phyloP scores from a whole-genome alignment of 1,140 invertebrate species.

The Hylaeus anthracinus region DNA sequence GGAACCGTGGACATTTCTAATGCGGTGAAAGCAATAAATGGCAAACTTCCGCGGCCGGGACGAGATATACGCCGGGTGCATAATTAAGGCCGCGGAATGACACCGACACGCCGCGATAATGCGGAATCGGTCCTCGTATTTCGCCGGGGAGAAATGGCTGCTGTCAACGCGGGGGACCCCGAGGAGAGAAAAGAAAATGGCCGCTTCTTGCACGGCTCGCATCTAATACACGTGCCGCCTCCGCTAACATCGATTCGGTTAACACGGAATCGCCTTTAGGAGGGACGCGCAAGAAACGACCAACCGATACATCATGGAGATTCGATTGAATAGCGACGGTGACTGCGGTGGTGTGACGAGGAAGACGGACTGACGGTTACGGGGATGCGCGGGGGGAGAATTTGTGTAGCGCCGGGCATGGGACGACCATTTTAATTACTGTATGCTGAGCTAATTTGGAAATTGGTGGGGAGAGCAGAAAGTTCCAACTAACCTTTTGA shows the following conservation, averaged over 20 bases:
- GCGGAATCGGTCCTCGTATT: constrained; percentile 65
- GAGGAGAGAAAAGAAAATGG: constrained; percentile 16
- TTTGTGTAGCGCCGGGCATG: too few species aligned
- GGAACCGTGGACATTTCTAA: constrained; percentile 22
- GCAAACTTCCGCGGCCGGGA: constrained; percentile 41
- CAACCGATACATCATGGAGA: background rate
- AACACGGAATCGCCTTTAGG: background rate
- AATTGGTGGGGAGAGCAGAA: too few species aligned
- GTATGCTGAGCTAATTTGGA: too few species aligned
- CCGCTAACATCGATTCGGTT: constrained; percentile 26
- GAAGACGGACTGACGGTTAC: too few species aligned
- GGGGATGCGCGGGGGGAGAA: too few species aligned
- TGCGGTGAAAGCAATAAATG: constrained; percentile 60
- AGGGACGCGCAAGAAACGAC: background rate
- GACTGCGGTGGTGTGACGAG: too few species aligned
- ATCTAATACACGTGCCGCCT: constrained; percentile 29
- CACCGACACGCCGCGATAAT: constrained; percentile 65
- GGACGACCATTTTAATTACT: too few species aligned
- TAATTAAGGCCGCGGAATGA: constrained; percentile 68
- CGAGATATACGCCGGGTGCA: constrained; percentile 56
- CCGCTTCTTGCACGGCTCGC: background rate
- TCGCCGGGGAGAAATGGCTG: constrained; percentile 52
- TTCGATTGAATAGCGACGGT: background rate
- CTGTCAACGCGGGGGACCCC: constrained; percentile 25
- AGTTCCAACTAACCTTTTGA: too few species aligned